These are phyloP conservation scores for Danio kyathit DNA, from an alignment of 2,797 vertebrate species.

Conservation along the genomic window DNA sequence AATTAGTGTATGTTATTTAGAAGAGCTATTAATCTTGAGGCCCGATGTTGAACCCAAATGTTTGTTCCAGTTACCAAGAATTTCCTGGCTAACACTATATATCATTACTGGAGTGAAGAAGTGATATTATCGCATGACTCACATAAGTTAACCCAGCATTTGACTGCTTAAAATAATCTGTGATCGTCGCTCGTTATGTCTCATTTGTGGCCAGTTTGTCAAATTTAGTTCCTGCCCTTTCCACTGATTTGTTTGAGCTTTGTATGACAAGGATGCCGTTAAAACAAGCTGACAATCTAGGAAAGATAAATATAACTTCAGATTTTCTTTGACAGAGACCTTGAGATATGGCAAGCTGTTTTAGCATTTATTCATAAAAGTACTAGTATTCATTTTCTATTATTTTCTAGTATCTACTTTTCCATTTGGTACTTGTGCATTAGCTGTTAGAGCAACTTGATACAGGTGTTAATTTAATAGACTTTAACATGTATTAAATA, in stretches of 20 bases:
- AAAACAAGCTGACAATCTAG: background rate
- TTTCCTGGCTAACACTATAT: conserved; percentile 42
- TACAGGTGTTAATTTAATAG: too few species aligned
- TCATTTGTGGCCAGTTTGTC: conserved; percentile 16
- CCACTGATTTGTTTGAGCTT: conserved; percentile 7
- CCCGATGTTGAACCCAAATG: background rate
- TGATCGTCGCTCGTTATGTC: background rate
- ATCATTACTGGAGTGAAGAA: conserved; percentile 25
- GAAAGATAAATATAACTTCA: background rate
- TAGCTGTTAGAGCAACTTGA: too few species aligned
- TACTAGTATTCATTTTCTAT: too few species aligned
- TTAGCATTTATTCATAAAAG: too few species aligned
- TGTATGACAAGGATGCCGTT: background rate
- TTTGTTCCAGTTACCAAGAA: conserved; percentile 50
- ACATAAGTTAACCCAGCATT: background rate
- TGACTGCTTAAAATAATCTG: conserved; percentile 26
- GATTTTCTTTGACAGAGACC: background rate
- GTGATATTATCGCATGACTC: conserved; percentile 22
- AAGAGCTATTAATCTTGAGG: conserved; percentile 27
- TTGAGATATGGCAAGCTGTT: too few species aligned
- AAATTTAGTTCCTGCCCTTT: background rate
- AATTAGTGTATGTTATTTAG: conserved; percentile 38
- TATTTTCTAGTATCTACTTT: too few species aligned
- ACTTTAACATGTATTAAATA: too few species aligned
- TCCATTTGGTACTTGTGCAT: too few species aligned